Conservation (phyloP, 2,797 vertebrate genomes). For the Paedocypris micromegethes region DNA sequence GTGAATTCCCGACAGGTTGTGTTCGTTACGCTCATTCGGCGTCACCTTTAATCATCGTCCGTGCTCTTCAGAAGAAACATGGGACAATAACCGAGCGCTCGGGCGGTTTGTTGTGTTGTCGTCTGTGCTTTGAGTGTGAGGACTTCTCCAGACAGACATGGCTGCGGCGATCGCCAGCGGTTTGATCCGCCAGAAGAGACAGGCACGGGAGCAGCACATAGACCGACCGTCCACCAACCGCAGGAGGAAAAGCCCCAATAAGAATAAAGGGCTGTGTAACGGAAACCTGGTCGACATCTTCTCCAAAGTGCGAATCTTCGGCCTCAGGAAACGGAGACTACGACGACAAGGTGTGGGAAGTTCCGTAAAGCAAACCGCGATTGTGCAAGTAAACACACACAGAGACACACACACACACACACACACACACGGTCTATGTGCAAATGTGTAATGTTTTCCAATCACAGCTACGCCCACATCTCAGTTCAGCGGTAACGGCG, state of each 20-base stretch:
- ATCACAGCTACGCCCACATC: constrained; percentile 28
- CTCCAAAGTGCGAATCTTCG: constrained; percentile 99
- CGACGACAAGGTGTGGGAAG: constrained; percentile 92
- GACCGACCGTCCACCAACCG: constrained; percentile 88
- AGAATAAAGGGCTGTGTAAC: constrained; percentile 96
- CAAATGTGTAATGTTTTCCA: constrained; percentile 20
- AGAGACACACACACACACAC: not conserved
- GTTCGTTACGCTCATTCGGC: constrained; percentile 53
- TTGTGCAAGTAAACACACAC: constrained; percentile 41
- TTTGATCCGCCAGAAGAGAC: constrained; percentile 97
- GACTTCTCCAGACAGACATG: constrained; percentile 77
- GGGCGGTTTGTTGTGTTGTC: constrained; percentile 60
- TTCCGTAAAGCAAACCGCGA: constrained; percentile 31
- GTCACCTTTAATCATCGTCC: constrained; percentile 46
- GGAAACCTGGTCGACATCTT: constrained; percentile 99
- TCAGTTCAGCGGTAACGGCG: constrained; percentile 9
- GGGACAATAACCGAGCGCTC: constrained; percentile 71
- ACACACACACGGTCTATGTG: not conserved
- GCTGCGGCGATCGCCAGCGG: constrained; percentile 97
- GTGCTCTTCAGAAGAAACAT: constrained; percentile 59
- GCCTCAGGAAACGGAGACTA: constrained; percentile 96
- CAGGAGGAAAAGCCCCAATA: constrained; percentile 95
- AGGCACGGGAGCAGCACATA: constrained; percentile 94
- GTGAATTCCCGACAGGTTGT: constrained; percentile 45
- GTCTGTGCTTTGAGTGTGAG: constrained; percentile 63